These are phyloP conservation scores for Ridgeia piscesae DNA, from an alignment of 1,140 invertebrate genomes.

Conservation along the genomic window DNA sequence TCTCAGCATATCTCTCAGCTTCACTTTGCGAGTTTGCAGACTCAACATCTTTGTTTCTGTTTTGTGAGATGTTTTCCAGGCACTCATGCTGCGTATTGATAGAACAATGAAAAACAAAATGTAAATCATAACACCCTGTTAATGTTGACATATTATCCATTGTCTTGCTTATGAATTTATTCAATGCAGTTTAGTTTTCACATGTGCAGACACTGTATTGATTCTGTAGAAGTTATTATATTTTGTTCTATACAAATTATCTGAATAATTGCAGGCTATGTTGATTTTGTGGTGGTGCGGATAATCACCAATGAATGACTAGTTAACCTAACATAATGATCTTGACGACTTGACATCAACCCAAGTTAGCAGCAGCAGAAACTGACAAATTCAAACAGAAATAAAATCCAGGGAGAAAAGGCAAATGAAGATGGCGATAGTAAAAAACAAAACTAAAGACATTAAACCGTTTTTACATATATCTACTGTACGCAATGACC, in stretches of 20 bases:
- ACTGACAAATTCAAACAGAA: neutral
- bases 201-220: neutral
- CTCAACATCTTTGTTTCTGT: conserved; percentile 11
- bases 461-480: neutral
- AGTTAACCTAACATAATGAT: neutral
- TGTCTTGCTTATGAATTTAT: neutral
- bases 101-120: neutral
- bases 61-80: neutral
- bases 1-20: conserved; percentile 1
- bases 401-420: neutral
- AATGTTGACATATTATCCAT: neutral
- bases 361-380: neutral
- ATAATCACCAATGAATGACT: neutral
- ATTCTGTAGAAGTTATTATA: neutral
- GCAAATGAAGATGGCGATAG: neutral
- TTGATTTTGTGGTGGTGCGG: too few species aligned
- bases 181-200: neutral
- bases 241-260: neutral
- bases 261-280: neutral
- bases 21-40: conserved; percentile 3
- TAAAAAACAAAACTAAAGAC: neutral
- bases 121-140: neutral
- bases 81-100: conserved; percentile 11
- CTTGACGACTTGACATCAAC: neutral
- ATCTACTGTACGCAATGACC: neutral